Conservation (phyloP, 1,140 invertebrate genomes). For the Bombus huntii region DNA sequence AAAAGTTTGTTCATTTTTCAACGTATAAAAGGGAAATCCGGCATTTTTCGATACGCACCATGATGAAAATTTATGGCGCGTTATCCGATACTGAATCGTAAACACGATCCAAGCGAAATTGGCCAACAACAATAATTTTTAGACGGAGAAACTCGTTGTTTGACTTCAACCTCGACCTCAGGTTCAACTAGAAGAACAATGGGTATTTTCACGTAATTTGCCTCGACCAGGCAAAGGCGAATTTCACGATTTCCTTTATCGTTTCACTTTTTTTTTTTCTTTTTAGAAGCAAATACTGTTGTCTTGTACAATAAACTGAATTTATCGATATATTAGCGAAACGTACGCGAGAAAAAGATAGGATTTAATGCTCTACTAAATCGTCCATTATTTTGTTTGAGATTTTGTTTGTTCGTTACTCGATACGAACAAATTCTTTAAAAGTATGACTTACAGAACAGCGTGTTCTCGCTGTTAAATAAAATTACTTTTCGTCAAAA, state of each 20-base stretch:
- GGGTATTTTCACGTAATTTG: neutral
- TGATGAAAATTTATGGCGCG: neutral
- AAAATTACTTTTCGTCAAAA: no score
- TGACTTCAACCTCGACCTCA: neutral
- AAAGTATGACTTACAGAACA: no score
- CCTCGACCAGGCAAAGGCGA: neutral
- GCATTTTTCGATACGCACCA: neutral
- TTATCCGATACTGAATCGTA: neutral
- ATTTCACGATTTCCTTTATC: neutral
- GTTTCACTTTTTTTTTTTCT: neutral
- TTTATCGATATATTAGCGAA: neutral
- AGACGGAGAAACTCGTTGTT: constrained; percentile 9
- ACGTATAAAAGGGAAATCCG: neutral
- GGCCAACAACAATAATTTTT: neutral
- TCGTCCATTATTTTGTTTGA: neutral
- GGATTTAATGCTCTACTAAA: no score
- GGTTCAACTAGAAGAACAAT: neutral
- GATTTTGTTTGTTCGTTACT: no score
- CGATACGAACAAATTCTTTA: neutral
- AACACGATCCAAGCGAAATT: neutral
- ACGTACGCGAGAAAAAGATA: no score
- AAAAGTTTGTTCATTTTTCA: neutral
- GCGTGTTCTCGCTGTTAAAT: no score
- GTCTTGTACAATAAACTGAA: neutral
- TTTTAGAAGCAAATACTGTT: neutral